Conservation (phyloP, 1,140 invertebrate species). For the Hydropsyche tenuis region DNA sequence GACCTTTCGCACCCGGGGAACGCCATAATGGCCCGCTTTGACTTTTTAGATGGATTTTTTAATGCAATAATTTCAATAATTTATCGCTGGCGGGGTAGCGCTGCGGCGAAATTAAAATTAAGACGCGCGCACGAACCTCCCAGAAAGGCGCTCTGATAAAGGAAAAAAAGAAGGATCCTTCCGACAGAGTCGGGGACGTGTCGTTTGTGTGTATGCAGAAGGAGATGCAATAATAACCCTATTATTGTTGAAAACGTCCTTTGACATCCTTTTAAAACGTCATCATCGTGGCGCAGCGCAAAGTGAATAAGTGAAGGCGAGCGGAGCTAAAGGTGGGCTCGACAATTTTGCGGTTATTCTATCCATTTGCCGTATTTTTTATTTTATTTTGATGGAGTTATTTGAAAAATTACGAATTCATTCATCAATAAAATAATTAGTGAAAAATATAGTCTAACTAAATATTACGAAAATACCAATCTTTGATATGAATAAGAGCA, state of each 20-base stretch:
- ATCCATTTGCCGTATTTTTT: too few species aligned
- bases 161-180: background rate
- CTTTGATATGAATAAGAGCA: too few species aligned
- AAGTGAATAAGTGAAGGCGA: too few species aligned
- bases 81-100: constrained; percentile 63
- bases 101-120: constrained; percentile 51
- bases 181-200: background rate
- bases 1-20: constrained; percentile 20
- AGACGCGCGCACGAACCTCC: constrained; percentile 37
- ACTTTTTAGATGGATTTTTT: constrained; percentile 72
- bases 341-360: too few species aligned
- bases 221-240: constrained; percentile 21
- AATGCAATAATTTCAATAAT: constrained; percentile 74
- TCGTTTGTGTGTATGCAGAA: background rate
- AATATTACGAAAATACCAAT: too few species aligned
- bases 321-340: too few species aligned
- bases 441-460: too few species aligned
- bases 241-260: background rate
- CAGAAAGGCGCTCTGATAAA: background rate
- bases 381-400: too few species aligned
- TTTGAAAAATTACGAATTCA: too few species aligned
- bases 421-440: too few species aligned
- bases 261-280: constrained; percentile 11
- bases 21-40: constrained; percentile 64
- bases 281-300: background rate